Evolutionary conservation across 2,797 vertebrate genomes (phyloP).

Genomic region (Squalus acanthias): DNA sequence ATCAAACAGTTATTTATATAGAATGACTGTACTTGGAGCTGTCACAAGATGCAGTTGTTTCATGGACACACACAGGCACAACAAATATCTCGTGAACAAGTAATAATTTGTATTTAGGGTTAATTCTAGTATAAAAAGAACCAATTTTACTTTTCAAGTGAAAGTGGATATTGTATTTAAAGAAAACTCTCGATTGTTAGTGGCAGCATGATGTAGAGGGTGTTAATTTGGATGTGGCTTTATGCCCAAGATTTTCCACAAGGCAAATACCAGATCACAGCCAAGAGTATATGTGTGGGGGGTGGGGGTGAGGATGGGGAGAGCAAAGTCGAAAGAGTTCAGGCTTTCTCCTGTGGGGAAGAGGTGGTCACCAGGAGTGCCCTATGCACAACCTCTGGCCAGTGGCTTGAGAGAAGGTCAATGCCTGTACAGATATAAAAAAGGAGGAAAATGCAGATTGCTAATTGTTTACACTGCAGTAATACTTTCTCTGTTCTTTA

Average conservation of each 20-base stretch:
- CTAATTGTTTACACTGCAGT: not conserved
- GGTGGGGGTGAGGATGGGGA: not conserved
- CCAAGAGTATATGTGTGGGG: not conserved
- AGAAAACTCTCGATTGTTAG: not conserved
- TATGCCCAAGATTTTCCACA: not conserved
- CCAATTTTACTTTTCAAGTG: not conserved
- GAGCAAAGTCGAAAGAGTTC: not conserved
- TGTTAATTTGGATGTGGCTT: not conserved
- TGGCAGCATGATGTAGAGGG: not conserved
- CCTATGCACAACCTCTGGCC: not conserved
- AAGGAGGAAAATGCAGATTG: not conserved
- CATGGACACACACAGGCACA: not conserved
- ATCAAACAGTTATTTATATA: not conserved
- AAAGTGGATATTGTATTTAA: slow-evolving; percentile 10
- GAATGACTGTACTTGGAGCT: not conserved
- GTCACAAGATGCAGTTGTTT: not conserved
- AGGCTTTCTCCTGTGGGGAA: not conserved
- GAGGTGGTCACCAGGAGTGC: not conserved
- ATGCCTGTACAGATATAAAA: not conserved
- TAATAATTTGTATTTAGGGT: not conserved
- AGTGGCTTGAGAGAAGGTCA: not conserved
- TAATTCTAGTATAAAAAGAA: not conserved
- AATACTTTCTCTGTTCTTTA: too few species aligned
- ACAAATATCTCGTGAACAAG: not conserved
- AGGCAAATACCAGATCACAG: too few species aligned